Base-by-base conservation (phyloP, 2,113 vertebrate genomes). In the Anas platyrhynchos region DNA sequence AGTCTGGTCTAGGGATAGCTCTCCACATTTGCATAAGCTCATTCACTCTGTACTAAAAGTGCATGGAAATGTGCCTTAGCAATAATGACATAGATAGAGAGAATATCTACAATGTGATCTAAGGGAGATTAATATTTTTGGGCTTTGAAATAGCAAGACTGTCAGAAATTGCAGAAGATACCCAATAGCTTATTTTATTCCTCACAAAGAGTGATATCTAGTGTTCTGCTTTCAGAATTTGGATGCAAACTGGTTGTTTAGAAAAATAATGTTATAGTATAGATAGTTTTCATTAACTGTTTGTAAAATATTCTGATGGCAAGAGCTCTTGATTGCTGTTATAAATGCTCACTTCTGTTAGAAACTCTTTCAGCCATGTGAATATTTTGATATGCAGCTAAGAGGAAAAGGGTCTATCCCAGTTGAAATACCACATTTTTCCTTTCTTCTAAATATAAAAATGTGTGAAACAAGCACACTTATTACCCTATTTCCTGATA, bases 1-100 rank as follows among this genome's bases (percentile, higher is more conserved):
- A 93, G 61, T n/a, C 66, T 78, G 43, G 50, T 86, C 74, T 55
- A 65, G 26, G 50, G 50, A 74, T 46, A 65, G 78, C 54, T 91
- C 38, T 91, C 34, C 58, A 69, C 48, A 94, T 76, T 86, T 92
- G 69, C 83, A 93, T 80, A 90, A 90, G 14, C 62, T 93, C 79
- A 86, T 93, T 90, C 85, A 73, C 58, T 50, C 50, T 36, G 56
- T 67, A 65, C 67, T 86, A 55, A 48, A 82, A 92, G 34, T n/a
- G 22, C 86, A 79, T 54, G 66, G 68, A 92, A 90, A 93, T 76
- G 55, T 62, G 41, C 63, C 58, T 73, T 76, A 46, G 58, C 58
- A 90, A 90, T 59, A 85, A 85, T 26, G 56, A 83, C 46, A 48
- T 22, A 48, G 36, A 63, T 69, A 80, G 36, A 83, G 46, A 80